Evolutionary conservation across 2,113 vertebrate species (phyloP), one percentile per base, ranked within the genome.

Genomic region (Capreolus pygargus): DNA sequence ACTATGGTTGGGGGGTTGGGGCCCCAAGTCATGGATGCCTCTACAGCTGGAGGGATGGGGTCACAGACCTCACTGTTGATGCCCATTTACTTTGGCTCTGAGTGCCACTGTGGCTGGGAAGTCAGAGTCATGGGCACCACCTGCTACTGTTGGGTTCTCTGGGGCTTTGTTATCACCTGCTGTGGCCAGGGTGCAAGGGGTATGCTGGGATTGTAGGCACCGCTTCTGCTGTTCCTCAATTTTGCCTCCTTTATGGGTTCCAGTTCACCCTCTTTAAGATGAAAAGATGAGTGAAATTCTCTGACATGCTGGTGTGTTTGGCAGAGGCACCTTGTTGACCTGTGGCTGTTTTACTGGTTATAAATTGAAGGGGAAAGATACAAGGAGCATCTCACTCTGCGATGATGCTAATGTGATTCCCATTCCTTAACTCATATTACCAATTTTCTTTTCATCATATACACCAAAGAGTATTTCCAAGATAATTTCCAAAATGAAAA

Each of bases 1-100:
- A 79, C 14, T 79, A 16, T 47, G 4, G 0, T 28, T 47, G 43
- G 1, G 4, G 13, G 76, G 0, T 8, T 30, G 43, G 43, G 27
- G 27, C 7, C 27, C 43, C 76, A 30, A 79, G 27, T 79, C 76
- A 47, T 5, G 15, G 76, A 28, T 79, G 15, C 76, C 43, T 47
- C 43, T 14, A 79, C 7, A 47, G 43, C 43, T 47, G 43, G 43
- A 30, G 15, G 76, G 27, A 1, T 45, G 14, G 76, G 14, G 43
- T 79, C 27, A 47, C 27, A 30, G 76, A 79, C 43, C 4, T 28
- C 76, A 5, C 43, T 47, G 76, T 16, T 79, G 14, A 45, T 45
- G 43, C 27, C 14, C 7, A 17, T 47, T 79, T 47, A 47, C 76
- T 47, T 79, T 79, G 43, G 27, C 76, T 79, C 43, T 47, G 14